Evolutionary conservation across 2,113 vertebrate genomes (phyloP).

Genomic region (Gobio gobio): DNA sequence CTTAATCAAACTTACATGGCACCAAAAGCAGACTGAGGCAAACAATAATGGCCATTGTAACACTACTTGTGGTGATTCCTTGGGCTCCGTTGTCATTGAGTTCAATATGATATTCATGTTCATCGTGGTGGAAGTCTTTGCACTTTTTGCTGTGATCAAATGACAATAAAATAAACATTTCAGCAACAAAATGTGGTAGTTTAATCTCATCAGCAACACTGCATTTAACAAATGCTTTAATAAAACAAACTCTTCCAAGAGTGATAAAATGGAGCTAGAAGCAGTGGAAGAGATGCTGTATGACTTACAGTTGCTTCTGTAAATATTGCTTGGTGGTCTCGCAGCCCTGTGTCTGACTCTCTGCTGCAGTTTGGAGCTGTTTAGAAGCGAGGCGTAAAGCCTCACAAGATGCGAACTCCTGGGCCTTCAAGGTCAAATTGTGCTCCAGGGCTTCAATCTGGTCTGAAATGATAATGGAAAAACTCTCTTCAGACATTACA

Average conservation of each 20-base stretch:
- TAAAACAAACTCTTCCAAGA: not conserved
- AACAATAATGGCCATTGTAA: slow-evolving; percentile 53
- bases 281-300: not conserved
- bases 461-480: slow-evolving; percentile 60
- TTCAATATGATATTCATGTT: not conserved
- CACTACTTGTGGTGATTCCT: slow-evolving; percentile 23
- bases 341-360: slow-evolving; percentile 63
- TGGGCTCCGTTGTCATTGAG: not conserved
- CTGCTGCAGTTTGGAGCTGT: slow-evolving; percentile 61
- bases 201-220: not conserved
- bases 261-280: not conserved
- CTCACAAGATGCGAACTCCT: slow-evolving; percentile 48
- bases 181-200: not conserved
- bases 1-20: slow-evolving; percentile 68
- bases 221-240: not conserved
- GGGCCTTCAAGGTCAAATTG: slow-evolving; percentile 67
- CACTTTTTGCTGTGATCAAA: slow-evolving; percentile 41
- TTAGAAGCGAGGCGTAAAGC: slow-evolving; percentile 55
- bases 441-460: slow-evolving; percentile 62
- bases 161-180: not conserved
- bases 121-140: not conserved
- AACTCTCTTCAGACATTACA: not conserved
- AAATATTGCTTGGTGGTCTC: slow-evolving; percentile 58
- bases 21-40: slow-evolving; percentile 61
- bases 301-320: slow-evolving; percentile 73